These are phyloP conservation scores for Volucella inanis DNA, from an alignment of 2,888 invertebrate species.

Conservation along the genomic window DNA sequence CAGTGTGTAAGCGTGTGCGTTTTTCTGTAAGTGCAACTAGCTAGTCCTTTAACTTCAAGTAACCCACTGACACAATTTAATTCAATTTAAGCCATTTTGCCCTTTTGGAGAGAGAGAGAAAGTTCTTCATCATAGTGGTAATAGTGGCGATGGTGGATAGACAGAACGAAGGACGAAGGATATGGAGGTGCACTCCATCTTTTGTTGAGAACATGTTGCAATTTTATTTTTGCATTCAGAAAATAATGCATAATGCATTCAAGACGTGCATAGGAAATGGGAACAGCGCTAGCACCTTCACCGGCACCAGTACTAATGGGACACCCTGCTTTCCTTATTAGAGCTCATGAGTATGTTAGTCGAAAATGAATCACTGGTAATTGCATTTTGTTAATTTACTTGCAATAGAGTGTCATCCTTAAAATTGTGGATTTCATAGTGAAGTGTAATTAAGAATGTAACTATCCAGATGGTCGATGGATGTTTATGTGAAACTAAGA, in stretches of 20 bases:
- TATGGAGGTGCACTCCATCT: background rate
- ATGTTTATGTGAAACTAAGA: no score
- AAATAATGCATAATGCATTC: constrained; percentile 47
- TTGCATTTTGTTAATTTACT: background rate
- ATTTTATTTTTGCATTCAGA: constrained; percentile 24
- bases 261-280: constrained; percentile 16
- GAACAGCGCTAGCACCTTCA: background rate
- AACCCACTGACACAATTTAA: constrained; percentile 74
- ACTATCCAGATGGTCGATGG: no score
- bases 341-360: background rate
- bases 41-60: constrained; percentile 58
- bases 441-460: no score
- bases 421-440: no score
- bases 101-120: constrained; percentile 62
- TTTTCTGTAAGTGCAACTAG: constrained; percentile 6
- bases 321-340: constrained; percentile 23
- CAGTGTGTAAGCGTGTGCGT: no score
- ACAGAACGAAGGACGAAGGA: background rate
- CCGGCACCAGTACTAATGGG: constrained; percentile 26
- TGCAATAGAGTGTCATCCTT: no score
- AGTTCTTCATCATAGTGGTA: constrained; percentile 43
- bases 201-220: constrained; percentile 37
- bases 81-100: constrained; percentile 70
- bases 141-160: constrained; percentile 3
- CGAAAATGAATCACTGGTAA: constrained; percentile 2